Conservation (phyloP, 2,888 invertebrate species). For the Eristalis arbustorum region DNA sequence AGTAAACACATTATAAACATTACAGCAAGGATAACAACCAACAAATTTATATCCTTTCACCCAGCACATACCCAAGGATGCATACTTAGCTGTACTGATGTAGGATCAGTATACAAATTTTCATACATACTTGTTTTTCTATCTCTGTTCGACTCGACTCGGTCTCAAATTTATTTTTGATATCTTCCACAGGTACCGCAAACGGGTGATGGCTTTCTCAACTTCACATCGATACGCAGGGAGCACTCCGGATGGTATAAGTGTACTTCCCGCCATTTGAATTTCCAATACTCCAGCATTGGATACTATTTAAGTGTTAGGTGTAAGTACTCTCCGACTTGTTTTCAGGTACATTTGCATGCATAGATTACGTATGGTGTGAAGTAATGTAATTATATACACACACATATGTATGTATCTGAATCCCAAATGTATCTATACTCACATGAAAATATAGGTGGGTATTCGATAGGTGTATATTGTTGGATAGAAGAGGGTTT, state of each 20-base stretch:
- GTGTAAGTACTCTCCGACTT: slow-evolving; percentile 84
- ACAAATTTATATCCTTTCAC: slow-evolving; percentile 1
- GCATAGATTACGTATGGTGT: slow-evolving; percentile 1
- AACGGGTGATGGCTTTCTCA: slow-evolving; percentile 89
- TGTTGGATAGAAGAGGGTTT: not conserved
- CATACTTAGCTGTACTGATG: slow-evolving; percentile 58
- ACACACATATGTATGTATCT: not conserved
- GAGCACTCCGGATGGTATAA: slow-evolving; percentile 96
- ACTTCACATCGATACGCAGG: slow-evolving; percentile 89
- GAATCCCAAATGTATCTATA: not conserved
- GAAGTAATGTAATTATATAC: slow-evolving; percentile 8
- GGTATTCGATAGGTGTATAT: not conserved
- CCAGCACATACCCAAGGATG: not conserved
- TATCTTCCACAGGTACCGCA: slow-evolving; percentile 82
- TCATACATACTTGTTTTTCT: slow-evolving; percentile 9
- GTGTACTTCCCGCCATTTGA: slow-evolving; percentile 91
- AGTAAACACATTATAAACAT: slow-evolving; percentile 21
- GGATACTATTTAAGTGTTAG: slow-evolving; percentile 94
- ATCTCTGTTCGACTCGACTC: not conserved
- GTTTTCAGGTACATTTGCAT: not conserved
- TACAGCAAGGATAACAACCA: slow-evolving; percentile 7
- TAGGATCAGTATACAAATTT: slow-evolving; percentile 16
- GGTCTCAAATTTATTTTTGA: slow-evolving; percentile 1
- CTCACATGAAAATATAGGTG: not conserved
- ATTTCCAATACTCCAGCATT: slow-evolving; percentile 92